These are phyloP conservation scores for Pachypanchax playfairii DNA, from an alignment of 2,113 vertebrate genomes.

Conservation along the genomic window DNA sequence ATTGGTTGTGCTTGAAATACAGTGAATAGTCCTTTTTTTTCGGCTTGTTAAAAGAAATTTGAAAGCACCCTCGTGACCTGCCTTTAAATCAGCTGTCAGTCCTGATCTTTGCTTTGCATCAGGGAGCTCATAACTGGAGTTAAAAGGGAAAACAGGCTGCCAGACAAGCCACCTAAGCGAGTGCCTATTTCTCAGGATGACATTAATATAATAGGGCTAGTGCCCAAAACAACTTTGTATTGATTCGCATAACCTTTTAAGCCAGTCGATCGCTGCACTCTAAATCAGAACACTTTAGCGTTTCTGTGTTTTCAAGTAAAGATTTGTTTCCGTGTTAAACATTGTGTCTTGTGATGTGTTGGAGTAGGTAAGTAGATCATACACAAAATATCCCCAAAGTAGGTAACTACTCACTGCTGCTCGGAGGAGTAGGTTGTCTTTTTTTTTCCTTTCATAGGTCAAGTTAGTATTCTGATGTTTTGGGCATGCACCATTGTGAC, in stretches of 20 bases:
- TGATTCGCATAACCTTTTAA: conserved; percentile 80
- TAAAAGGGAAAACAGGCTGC: conserved; percentile 69
- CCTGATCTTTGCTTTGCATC: conserved; percentile 38
- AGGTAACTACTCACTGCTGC: neutral
- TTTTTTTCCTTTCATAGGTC: neutral
- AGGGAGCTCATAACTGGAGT: conserved; percentile 55
- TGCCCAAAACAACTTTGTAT: conserved; percentile 81
- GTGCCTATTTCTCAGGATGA: conserved; percentile 79
- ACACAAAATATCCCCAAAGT: conserved; percentile 10
- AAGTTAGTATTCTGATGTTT: conserved; percentile 17
- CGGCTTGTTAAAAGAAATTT: conserved; percentile 8
- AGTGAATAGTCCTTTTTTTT: neutral
- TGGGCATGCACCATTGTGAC: conserved; percentile 16
- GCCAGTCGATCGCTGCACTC: conserved; percentile 77
- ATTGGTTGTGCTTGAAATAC: neutral
- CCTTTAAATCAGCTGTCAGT: conserved; percentile 34
- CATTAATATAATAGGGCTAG: conserved; percentile 79
- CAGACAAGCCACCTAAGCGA: conserved; percentile 74
- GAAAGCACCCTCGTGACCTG: conserved; percentile 8
- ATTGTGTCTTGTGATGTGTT: conserved; percentile 28
- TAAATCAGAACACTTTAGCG: conserved; percentile 66
- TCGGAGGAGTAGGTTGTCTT: neutral
- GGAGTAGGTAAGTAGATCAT: conserved; percentile 9
- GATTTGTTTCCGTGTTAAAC: conserved; percentile 64
- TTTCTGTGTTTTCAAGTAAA: conserved; percentile 61